These are phyloP conservation scores for Eulemur rufifrons DNA, from an alignment of 2,113 vertebrate species.

Conservation along the genomic window DNA sequence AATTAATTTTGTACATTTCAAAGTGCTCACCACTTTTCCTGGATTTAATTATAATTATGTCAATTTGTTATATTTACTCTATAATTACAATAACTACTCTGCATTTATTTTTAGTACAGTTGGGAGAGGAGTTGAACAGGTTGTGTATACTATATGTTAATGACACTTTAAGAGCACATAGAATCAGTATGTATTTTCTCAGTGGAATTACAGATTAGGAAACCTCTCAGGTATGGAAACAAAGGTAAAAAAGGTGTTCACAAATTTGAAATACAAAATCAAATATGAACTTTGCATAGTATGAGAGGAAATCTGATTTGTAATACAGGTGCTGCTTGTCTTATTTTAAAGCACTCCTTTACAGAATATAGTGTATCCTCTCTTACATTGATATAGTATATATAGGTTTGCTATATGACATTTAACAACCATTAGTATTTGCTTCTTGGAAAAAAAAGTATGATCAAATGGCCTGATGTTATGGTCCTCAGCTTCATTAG, in stretches of 20 bases:
- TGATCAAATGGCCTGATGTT: fast-evolving
- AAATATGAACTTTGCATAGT: neutral
- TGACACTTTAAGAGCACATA: conserved; percentile 3
- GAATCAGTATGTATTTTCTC: conserved; percentile 13
- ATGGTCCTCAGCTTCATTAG: neutral
- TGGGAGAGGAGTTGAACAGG: neutral
- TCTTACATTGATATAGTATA: neutral
- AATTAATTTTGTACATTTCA: conserved; percentile 68
- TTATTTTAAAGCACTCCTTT: neutral
- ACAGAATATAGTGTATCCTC: neutral
- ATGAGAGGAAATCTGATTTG: neutral
- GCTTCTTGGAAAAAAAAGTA: neutral
- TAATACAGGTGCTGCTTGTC: neutral
- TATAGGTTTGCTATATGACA: neutral
- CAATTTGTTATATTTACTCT: conserved; percentile 78
- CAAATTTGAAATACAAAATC: neutral
- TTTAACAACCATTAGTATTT: neutral
- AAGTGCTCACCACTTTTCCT: conserved; percentile 68
- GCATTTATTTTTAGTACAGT: conserved; percentile 66
- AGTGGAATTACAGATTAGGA: conserved; percentile 28
- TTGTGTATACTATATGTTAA: conserved; percentile 42
- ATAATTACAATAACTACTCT: conserved; percentile 73
- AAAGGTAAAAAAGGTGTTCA: neutral
- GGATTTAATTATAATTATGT: conserved; percentile 77
- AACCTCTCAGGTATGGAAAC: conserved; percentile 34